Evolutionary conservation across 2,888 invertebrate genomes (phyloP), one percentile per base, ranked within the genome.

Genomic region (Pristionchus arcanus): DNA sequence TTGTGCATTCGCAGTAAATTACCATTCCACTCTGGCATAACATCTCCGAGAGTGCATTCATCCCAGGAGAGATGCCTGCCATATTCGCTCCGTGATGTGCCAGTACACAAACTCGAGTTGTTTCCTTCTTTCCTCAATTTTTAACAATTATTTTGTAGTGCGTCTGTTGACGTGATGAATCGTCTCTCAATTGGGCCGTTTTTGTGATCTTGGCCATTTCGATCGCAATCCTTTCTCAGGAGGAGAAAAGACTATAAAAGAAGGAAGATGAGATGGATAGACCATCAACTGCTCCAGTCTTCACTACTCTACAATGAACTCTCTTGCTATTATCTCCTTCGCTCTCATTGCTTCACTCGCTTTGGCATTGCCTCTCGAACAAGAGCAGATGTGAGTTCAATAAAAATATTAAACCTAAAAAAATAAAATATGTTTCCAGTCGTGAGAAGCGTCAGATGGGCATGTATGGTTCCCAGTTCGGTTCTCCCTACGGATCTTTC

Each of bases 371-470:
- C 74, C 74, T 37, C 34, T 74, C 19, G 74, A 74, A 15, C 4
- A 15, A 2, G 37, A 34, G 21, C 74, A 74, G 2, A 37, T 74
- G 74, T 74, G 25, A 74, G 74, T 37, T 37, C 4, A 74, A 16
- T 37, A 3, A 68, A 31, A 28, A 3, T 4, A 19, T 31, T 28
- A 7, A 68, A n/a, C 31, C 15, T 16, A 4, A 74, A 37, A 16
- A 4, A 11, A 49, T 49, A 74, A 3, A 11, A 2, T 9, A 5
- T 28, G 0, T 11, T 37, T 74, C 9, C 34, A 74, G 74, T 74
- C 74, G 74, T 74, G 74, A 74, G 74, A 74, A 74, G 74, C 74
- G 74, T 19, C 74, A 74, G 74, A 74, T 74, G 74, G 74, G 74
- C 15, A 74, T 74, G 74, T 49, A 49, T 49, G 42, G 42, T 49